Conservation (phyloP, 1,140 invertebrate species). For the Bombus fervidus region DNA sequence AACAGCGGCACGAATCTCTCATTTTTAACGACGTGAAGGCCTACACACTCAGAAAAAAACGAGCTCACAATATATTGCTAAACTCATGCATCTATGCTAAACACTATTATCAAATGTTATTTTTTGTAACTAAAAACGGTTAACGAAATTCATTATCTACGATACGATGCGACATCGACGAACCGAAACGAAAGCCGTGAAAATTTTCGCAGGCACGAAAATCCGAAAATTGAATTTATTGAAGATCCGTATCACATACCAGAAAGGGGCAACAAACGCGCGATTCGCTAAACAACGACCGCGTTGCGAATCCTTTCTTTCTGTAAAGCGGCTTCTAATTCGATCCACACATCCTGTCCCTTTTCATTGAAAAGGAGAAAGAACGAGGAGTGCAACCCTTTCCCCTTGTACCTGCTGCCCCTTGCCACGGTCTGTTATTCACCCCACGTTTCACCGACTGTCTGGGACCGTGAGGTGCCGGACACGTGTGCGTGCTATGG, state of each 20-base stretch:
- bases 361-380: not conserved
- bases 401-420: constrained; percentile 10
- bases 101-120: no score
- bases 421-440: constrained; percentile 24
- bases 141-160: no score
- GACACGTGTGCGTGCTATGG: constrained; percentile 11
- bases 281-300: not conserved
- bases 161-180: no score
- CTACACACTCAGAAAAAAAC: no score
- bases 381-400: constrained; percentile 1
- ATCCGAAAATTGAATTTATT: not conserved
- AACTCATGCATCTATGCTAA: no score
- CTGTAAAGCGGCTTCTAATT: constrained; percentile 38
- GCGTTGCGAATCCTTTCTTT: constrained; percentile 15
- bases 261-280: not conserved
- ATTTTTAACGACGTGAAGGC: no score
- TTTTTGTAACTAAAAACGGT: no score
- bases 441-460: constrained; percentile 39
- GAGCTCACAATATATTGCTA: no score
- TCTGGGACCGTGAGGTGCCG: constrained; percentile 18
- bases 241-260: not conserved
- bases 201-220: not conserved
- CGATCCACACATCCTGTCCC: constrained; percentile 43
- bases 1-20: no score
- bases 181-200: not conserved